Base-by-base conservation (phyloP, 2,113 vertebrate species). In the Motacilla tschutschensis region DNA sequence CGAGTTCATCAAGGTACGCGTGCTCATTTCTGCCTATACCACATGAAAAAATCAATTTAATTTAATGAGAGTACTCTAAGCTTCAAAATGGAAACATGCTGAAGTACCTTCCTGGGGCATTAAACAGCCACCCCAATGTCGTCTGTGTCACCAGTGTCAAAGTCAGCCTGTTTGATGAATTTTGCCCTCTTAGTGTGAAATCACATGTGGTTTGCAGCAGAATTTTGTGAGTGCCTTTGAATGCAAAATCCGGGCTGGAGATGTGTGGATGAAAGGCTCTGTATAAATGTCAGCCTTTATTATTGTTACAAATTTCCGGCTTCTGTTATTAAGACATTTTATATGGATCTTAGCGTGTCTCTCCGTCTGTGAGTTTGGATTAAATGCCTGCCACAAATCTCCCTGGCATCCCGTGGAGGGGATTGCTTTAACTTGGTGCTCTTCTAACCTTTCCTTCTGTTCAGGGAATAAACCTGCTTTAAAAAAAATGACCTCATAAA, bases 271-370 rank as follows among this genome's bases (percentile, higher is more conserved):
- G 90, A 94, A 94, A 91, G 89, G 82, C 67, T 88, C 79, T 83
- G 89, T 80, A 71, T 83, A 91, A 92, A 93, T 94, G 92, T 93
- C 92, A 95, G 64, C 84, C 58, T 89, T 74, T 92, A 94, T 95
- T 92, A 94, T 93, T 87, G 87, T 92, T 90, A 88, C 58, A 3
- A 91, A 94, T 94, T 94, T 95, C 94, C 92, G 58, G 93, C 93
- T 93, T 90, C 94, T 95, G 94, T 91, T 95, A 93, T 91, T 91
- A 90, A 93, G 93, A 83, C 43, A 62, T 91, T 95, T 93, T 91
- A 88, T 91, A 80, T 36, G 62, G 82, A 93, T 80, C 82, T 91
- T 75, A 91, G 65, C 1, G 1, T 91, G 90, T 85, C 81, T 74
- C 78, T 81, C 80, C 0, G 2, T 50, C 89, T 80, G 77, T 77